Base-by-base conservation (phyloP, 1,140 invertebrate genomes). In the Diploscapter pachys region DNA sequence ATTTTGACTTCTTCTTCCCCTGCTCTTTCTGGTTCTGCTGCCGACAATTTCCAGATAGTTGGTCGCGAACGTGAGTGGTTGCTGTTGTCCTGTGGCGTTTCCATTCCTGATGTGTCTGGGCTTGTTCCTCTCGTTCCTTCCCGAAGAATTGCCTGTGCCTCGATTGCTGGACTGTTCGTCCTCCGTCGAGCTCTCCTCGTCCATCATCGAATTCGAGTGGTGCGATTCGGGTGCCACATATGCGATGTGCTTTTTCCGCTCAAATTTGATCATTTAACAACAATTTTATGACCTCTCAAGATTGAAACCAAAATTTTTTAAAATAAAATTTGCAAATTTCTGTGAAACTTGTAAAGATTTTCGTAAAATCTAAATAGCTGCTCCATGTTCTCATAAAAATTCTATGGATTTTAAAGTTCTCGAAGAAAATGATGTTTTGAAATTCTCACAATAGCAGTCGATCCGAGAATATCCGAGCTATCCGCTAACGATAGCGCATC, bases 141-240 rank as follows among this genome's bases (percentile, higher is more conserved):
- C 31, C 31, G 31, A 31, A 31, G 31, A 31, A 31, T 31, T 31
- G 31, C 31, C 31, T 31, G 31, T 31, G 31, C 31, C 31, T 31
- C 31, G 31, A 31, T 31, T 31, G 31, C 31, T 31, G 31, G 31
- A 31, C 31, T 31, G 31, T 31, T 80, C 81, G 4, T 83, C 71
- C 9, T 79, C 72, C n/a, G 81, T 83, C n/a, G 79, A 78, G 61
- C 57, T 72, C 50, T 83, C 81, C 54, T 83, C 84, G 69, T 86
- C 84, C 82, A 84, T 84, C 72, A 84, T 74, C 5, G 83, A 83
- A 68, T 84, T 84, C 65, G 74, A 80, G 69, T 84, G 83, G 74
- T 84, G 84, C 4, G 79, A 81, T 71, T 84, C 83, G 5, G 83
- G 83, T 11, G 83, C 84, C 1, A 84, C 83, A 72, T 84, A 84